phyloP scores from a whole-genome alignment of 2,113 vertebrate species.

The Zeus faber region DNA sequence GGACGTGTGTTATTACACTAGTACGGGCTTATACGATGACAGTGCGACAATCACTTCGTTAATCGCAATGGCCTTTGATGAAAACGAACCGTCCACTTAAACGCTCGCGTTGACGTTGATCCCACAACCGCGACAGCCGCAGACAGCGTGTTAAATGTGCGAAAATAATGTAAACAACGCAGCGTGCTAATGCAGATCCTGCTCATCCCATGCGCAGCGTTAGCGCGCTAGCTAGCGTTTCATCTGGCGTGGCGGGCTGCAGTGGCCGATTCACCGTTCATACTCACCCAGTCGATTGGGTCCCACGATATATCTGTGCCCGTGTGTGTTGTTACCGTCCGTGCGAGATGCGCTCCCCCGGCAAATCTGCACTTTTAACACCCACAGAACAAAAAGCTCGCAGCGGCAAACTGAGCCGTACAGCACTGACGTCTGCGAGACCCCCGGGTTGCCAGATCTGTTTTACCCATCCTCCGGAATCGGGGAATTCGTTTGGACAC shows the following conservation, averaged over 20 bases:
- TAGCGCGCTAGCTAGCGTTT: slow-evolving; percentile 40
- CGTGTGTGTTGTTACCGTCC: neutral
- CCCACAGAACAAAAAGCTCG: slow-evolving; percentile 53
- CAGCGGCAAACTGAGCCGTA: slow-evolving; percentile 43
- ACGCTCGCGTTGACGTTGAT: too few species aligned
- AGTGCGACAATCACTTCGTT: too few species aligned
- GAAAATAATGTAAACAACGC: slow-evolving; percentile 28
- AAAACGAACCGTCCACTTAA: too few species aligned
- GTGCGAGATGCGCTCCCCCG: neutral
- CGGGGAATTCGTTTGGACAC: too few species aligned
- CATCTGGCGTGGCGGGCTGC: neutral
- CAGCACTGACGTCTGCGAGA: slow-evolving; percentile 53
- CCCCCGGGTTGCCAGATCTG: slow-evolving; percentile 38
- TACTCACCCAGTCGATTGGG: slow-evolving; percentile 47
- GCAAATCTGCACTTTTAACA: neutral
- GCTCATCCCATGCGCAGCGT: slow-evolving; percentile 42
- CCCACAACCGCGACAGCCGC: too few species aligned
- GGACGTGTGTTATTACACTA: too few species aligned
- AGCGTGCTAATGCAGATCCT: slow-evolving; percentile 2
- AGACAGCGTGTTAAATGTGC: too few species aligned
- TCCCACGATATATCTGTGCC: neutral
- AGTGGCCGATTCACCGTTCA: neutral
- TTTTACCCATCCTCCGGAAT: too few species aligned
- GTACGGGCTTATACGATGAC: too few species aligned
- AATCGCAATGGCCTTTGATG: too few species aligned